Evolutionary conservation across 2,113 vertebrate species (phyloP).

Genomic region (Circaetus cinerascens): DNA sequence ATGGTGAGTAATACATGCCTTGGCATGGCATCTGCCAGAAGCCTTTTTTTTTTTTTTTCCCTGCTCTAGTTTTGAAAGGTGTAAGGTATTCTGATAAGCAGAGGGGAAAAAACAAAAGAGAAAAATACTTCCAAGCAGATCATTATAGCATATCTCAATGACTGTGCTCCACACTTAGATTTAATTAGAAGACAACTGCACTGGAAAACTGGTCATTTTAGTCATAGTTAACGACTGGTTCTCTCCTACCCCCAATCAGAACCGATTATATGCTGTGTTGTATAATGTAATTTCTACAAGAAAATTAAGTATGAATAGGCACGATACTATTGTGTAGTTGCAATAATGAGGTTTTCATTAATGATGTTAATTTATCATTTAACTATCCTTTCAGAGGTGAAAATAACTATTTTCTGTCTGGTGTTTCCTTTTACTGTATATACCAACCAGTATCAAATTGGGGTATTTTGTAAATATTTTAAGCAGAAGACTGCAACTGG

Average conservation of each 20-base stretch:
- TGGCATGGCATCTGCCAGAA: neutral
- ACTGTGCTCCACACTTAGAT: slow-evolving; percentile 8
- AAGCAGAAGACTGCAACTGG: neutral
- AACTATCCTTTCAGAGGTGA: neutral
- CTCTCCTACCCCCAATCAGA: slow-evolving; percentile 2
- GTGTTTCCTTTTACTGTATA: neutral
- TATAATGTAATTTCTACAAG: slow-evolving; percentile 23
- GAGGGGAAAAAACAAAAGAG: neutral
- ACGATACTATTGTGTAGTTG: neutral
- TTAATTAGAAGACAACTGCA: slow-evolving; percentile 50
- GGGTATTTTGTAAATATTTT: neutral
- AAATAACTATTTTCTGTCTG: slow-evolving; percentile 2
- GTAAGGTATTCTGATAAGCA: neutral
- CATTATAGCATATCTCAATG: slow-evolving; percentile 10
- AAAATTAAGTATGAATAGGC: neutral
- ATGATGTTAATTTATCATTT: slow-evolving; percentile 12
- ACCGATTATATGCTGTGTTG: neutral
- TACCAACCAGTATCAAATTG: neutral
- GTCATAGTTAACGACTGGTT: slow-evolving; percentile 15
- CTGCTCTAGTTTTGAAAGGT: slow-evolving; percentile 3
- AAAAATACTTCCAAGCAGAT: slow-evolving; percentile 24
- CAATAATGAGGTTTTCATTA: slow-evolving; percentile 23
- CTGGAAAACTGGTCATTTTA: slow-evolving; percentile 45
- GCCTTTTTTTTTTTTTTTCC: neutral
- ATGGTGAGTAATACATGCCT: neutral